Evolutionary conservation across 1,140 invertebrate species (phyloP).

Genomic region (Procambarus clarkii): DNA sequence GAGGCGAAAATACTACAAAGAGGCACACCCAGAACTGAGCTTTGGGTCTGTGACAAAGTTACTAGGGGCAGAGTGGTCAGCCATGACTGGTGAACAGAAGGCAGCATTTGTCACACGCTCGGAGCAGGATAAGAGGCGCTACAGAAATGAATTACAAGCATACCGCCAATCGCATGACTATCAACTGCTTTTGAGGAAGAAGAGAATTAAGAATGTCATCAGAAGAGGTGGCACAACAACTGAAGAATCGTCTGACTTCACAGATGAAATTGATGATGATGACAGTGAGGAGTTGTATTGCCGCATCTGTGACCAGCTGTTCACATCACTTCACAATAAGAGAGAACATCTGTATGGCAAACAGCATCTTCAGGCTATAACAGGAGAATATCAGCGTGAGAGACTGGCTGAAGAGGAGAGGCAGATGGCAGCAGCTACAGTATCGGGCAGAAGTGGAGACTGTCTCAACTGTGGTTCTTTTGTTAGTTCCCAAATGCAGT

Average conservation of each 20-base stretch:
- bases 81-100: conserved; percentile 78
- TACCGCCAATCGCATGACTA: conserved; percentile 80
- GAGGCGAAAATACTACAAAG: conserved; percentile 78
- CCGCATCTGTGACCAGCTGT: conserved; percentile 80
- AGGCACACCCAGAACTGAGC: conserved; percentile 74
- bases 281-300: conserved; percentile 80
- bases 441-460: conserved; percentile 14
- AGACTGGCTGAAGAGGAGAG: conserved; percentile 54
- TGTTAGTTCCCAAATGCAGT: background rate
- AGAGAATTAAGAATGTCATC: conserved; percentile 77
- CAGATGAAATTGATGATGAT: conserved; percentile 79
- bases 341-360: conserved; percentile 80
- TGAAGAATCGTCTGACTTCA: conserved; percentile 78
- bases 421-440: conserved; percentile 39
- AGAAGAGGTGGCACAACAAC: conserved; percentile 76
- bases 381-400: conserved; percentile 57
- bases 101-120: conserved; percentile 79
- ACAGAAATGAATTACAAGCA: conserved; percentile 79
- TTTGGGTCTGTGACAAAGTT: conserved; percentile 78
- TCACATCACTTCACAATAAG: conserved; percentile 80
- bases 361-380: conserved; percentile 77
- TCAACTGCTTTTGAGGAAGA: conserved; percentile 78
- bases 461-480: conserved; percentile 64
- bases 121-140: conserved; percentile 79
- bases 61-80: conserved; percentile 80